phyloP scores from a whole-genome alignment of 2,888 invertebrate genomes.

The Ypsolopha sequella region DNA sequence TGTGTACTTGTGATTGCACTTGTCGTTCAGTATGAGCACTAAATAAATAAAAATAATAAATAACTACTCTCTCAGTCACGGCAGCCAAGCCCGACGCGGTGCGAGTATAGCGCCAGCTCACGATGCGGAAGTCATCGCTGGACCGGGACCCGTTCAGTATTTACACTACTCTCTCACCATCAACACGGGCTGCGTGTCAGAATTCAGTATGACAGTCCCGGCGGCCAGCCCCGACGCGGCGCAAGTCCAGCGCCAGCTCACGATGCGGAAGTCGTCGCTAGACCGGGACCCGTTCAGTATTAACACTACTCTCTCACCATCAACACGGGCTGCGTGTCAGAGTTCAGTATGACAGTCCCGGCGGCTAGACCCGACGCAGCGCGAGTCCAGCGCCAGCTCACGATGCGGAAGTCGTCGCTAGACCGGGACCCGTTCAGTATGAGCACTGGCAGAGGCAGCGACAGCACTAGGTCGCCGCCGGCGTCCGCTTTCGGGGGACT shows the following conservation, averaged over 20 bases:
- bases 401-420: slow-evolving; percentile 88
- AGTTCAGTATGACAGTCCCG: slow-evolving; percentile 82
- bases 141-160: slow-evolving; percentile 47
- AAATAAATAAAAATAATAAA: too few species aligned
- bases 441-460: slow-evolving; percentile 81
- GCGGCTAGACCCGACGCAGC: slow-evolving; percentile 84
- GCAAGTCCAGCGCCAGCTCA: slow-evolving; percentile 86
- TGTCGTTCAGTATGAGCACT: not conserved
- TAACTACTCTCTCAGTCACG: slow-evolving; percentile 74
- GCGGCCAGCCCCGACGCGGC: slow-evolving; percentile 84
- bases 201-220: slow-evolving; percentile 82
- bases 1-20: too few species aligned
- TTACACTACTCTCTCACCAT: slow-evolving; percentile 49
- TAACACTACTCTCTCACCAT: slow-evolving; percentile 29
- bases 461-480: slow-evolving; percentile 85
- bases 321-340: slow-evolving; percentile 83
- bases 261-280: slow-evolving; percentile 88
- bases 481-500: slow-evolving; percentile 90
- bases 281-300: slow-evolving; percentile 62
- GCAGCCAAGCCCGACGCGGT: slow-evolving; percentile 84
- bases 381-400: slow-evolving; percentile 86
- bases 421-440: slow-evolving; percentile 88
- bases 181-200: slow-evolving; percentile 83
- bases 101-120: slow-evolving; percentile 86
- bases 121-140: slow-evolving; percentile 88